Evolutionary conservation across 2,797 vertebrate genomes (phyloP).

Genomic region (Coreius guichenoti): DNA sequence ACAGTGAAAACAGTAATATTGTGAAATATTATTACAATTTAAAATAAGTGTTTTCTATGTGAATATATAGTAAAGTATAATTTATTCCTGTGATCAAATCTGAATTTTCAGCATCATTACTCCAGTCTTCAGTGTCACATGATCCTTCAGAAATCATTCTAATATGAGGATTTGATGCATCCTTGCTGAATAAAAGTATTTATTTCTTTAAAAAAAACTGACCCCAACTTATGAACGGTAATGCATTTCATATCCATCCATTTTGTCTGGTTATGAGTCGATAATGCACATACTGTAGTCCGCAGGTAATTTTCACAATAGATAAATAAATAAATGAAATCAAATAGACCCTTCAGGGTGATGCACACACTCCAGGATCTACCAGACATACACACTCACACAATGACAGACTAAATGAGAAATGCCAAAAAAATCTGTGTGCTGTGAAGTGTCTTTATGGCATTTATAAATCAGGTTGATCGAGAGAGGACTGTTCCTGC

Average conservation of each 20-base stretch:
- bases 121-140: neutral
- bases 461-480: neutral
- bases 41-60: neutral
- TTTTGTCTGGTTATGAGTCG: neutral
- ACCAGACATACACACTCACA: neutral
- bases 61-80: neutral
- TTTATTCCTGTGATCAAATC: neutral
- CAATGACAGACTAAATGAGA: slow-evolving; percentile 11
- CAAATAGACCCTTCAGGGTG: neutral
- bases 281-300: neutral
- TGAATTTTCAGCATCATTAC: neutral
- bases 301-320: neutral
- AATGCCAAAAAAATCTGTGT: neutral
- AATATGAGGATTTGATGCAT: neutral
- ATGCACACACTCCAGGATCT: neutral
- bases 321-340: neutral
- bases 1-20: neutral
- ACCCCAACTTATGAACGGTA: neutral
- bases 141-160: neutral
- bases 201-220: neutral
- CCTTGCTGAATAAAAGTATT: neutral
- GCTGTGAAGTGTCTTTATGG: neutral
- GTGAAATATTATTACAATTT: neutral
- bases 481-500: neutral
- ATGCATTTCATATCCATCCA: neutral